Base-by-base conservation (phyloP, 1,140 invertebrate genomes). In the Aphidius ervi region DNA sequence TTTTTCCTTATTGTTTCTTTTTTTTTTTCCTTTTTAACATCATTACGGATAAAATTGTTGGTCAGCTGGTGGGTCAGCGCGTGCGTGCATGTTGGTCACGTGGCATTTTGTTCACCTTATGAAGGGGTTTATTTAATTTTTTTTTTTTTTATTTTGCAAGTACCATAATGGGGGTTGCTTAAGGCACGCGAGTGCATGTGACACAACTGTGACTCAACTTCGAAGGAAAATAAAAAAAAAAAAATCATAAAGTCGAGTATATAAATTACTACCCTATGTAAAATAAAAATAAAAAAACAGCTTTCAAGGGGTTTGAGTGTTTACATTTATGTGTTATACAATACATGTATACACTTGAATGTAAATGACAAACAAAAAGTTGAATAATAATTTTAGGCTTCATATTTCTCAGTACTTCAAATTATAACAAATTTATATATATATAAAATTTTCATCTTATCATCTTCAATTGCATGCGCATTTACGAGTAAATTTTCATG, bases 231-330 rank as follows among this genome's bases (percentile, higher is more conserved):
- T 41, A 37, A 41, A n/a, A 7, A 41, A 43, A 43, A 43, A 16
- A n/a, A 42, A 41, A 10, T n/a, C 40, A 41, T 9, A 53, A 42
- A 16, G 9, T 9, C 5, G 52, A n/a, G 52, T 52, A 9, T 42
- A 54, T 54, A 41, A 54, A 54, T 54, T 54, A 52, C 37, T 31
- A 52, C 23, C 49, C 10, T n/a, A 23, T n/a, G 39, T 54, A 5
- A 42, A 10, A 54, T 31, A 31, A 5, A 42, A 10, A 54, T 31
- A 31, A 31, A 31, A 31, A 31, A 31, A 31, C 23, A 1, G 23
- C 23, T 31, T 31, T 31, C 23, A 31, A 31, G 23, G 23, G 23
- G 23, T 31, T 31, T 1, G 23, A 31, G 23, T 31, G 23, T 31
- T 31, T 31, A 31, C 23, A 31, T 31, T 31, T 31, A 16, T 16